These are phyloP conservation scores for Fregetta grallaria DNA, from an alignment of 2,113 vertebrate species.

Conservation along the genomic window DNA sequence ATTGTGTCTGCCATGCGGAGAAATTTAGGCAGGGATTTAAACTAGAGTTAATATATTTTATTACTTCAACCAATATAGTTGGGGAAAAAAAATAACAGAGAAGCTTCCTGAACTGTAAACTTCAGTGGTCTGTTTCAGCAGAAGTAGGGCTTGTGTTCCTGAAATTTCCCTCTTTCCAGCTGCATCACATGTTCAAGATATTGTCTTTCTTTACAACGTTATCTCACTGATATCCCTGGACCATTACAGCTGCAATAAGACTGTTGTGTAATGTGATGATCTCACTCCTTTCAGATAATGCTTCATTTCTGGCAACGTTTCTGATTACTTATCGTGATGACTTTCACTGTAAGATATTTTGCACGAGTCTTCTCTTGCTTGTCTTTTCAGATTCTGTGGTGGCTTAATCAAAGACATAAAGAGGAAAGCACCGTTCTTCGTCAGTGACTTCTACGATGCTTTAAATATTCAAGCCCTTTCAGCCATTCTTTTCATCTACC, in stretches of 20 bases:
- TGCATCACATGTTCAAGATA: background rate
- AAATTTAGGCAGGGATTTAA: background rate
- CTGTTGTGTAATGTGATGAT: background rate
- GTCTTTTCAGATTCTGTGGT: conserved; percentile 87
- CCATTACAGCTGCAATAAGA: background rate
- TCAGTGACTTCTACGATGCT: conserved; percentile 93
- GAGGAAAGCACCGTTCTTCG: conserved; percentile 91
- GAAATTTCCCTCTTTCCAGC: background rate
- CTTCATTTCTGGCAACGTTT: background rate
- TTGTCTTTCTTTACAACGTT: background rate
- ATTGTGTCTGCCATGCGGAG: background rate
- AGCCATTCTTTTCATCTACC: conserved; percentile 94
- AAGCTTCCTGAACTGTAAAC: background rate
- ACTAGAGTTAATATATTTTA: background rate
- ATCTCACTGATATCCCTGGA: background rate
- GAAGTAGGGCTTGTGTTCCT: background rate
- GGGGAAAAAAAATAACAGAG: background rate
- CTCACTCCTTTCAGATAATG: background rate
- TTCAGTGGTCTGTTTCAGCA: background rate
- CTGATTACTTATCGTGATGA: background rate
- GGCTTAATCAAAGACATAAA: conserved; percentile 94
- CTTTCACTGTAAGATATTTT: background rate
- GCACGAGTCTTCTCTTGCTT: background rate
- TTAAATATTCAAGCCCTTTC: conserved; percentile 96
- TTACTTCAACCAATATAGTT: background rate